Percentiles rank a stretch among this genome's conserved stretches.
These are phyloP conservation scores for Gephyroberyx darwinii DNA, from an alignment of 2,797 vertebrate species.

Conservation along the genomic window DNA sequence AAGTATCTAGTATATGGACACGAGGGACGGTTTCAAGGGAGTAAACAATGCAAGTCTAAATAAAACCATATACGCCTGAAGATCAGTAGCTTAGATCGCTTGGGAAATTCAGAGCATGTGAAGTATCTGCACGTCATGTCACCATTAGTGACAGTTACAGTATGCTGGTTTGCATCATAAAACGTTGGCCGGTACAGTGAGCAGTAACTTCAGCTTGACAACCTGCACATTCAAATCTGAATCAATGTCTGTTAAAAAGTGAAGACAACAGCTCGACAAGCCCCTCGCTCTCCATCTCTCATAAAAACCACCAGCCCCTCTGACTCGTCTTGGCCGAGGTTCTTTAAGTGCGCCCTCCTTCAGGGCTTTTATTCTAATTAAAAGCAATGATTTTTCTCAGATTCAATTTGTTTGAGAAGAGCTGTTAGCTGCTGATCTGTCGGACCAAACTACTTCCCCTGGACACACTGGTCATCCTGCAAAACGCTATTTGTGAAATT, in stretches of 20 bases:
- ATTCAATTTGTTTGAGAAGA: slow-evolving; percentile 81
- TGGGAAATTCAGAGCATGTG: background rate
- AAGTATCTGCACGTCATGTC: background rate
- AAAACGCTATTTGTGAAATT: slow-evolving; percentile 63
- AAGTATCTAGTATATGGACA: no score
- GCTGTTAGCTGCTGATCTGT: slow-evolving; percentile 80
- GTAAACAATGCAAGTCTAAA: no score
- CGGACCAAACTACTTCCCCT: slow-evolving; percentile 73
- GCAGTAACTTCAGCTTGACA: slow-evolving; percentile 45
- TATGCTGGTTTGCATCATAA: slow-evolving; percentile 35
- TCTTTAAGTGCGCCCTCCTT: slow-evolving; percentile 70
- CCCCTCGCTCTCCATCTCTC: slow-evolving; percentile 60
- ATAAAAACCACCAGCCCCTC: slow-evolving; percentile 70
- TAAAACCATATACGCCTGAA: no score
- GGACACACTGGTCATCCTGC: slow-evolving; percentile 60
- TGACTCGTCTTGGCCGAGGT: slow-evolving; percentile 52
- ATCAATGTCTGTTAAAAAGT: slow-evolving; percentile 66
- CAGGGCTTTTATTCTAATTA: slow-evolving; percentile 91
- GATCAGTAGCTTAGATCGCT: no score
- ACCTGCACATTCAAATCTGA: slow-evolving; percentile 61
- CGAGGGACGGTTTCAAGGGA: no score
- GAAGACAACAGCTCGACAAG: slow-evolving; percentile 65
- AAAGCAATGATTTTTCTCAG: slow-evolving; percentile 87
- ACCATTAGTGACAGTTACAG: slow-evolving; percentile 7
- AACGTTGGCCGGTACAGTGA: slow-evolving; percentile 34